These are phyloP conservation scores for Lottia gigantea DNA, from an alignment of 2,888 invertebrate species.

Conservation along the genomic window DNA sequence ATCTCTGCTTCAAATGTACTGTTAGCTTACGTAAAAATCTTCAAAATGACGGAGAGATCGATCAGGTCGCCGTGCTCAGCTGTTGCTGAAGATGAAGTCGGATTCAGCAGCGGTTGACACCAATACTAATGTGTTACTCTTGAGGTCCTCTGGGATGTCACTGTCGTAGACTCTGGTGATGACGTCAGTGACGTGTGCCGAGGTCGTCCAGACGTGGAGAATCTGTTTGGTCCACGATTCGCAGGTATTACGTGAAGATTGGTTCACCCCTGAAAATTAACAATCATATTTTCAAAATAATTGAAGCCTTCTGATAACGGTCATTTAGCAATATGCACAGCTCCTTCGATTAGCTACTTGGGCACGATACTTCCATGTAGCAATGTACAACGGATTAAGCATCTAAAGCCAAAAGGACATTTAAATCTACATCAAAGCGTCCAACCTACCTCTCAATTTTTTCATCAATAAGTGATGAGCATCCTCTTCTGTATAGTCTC, in stretches of 20 bases:
- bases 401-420: not conserved
- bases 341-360: too few species aligned
- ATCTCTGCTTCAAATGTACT: too few species aligned
- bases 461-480: conserved; percentile 55
- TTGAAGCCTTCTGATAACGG: too few species aligned
- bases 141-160: conserved; percentile 39
- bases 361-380: too few species aligned
- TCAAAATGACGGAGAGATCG: too few species aligned
- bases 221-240: conserved; percentile 65
- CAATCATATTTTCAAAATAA: too few species aligned
- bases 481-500: conserved; percentile 54
- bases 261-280: conserved; percentile 58
- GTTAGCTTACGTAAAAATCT: too few species aligned
- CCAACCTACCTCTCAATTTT: conserved; percentile 56
- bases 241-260: conserved; percentile 55
- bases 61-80: too few species aligned
- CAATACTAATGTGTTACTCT: conserved; percentile 58
- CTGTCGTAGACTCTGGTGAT: conserved; percentile 46
- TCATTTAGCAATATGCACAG: too few species aligned
- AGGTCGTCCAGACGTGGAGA: conserved; percentile 63
- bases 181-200: conserved; percentile 46
- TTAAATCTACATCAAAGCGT: not conserved
- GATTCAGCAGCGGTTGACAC: conserved; percentile 51
- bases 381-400: too few species aligned
- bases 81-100: conserved; percentile 48